Evolutionary conservation across 2,888 invertebrate species (phyloP), one percentile per base, ranked within the genome.

Genomic region (Drosophila cognata): DNA sequence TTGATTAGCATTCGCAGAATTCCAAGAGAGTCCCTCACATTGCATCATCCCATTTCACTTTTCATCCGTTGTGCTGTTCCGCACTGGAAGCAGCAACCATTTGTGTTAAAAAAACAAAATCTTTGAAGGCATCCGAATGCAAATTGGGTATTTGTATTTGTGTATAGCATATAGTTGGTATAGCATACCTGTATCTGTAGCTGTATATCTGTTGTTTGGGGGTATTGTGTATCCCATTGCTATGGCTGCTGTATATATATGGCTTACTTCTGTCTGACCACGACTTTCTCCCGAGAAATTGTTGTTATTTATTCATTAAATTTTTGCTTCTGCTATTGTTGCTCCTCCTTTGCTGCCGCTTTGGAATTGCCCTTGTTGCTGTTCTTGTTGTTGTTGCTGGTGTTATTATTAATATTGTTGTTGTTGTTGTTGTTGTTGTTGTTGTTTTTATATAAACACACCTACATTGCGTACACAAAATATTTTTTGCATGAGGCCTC

Each of bases 291-390:
- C 79, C 88, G 79, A 79, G 83, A 85, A 77, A 85, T 85, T 81
- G 86, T 72, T 83, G 84, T 83, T 86, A 86, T 86, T 86, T 86
- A 86, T 86, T 86, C 86, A 86, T 88, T 85, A 85, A 85, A 86
- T 83, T 86, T 86, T 88, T 85, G 83, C 85, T 74, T 79, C 82
- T 85, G 80, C 74, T 78, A 79, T 79, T 79, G 83, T 69, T 80
- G 84, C 66, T 80, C 69, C 71, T 79, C 75, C 71, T 75, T 67
- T 46, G 52, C 66, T 35, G 36, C 46, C 38, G 57, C 68, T 63
- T 78, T 78, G 59, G n/a, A 33, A 63, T 71, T 71, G 74, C 75
- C 52, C 55, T 67, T 77, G 60, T 55, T 71, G 29, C 8, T 61
- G 62, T 43, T 77, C 71, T 29, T 74, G 43, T 48, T 66, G 65